These are phyloP conservation scores for Sabatieria punctata DNA, from an alignment of 2,888 invertebrate genomes.

Conservation along the genomic window DNA sequence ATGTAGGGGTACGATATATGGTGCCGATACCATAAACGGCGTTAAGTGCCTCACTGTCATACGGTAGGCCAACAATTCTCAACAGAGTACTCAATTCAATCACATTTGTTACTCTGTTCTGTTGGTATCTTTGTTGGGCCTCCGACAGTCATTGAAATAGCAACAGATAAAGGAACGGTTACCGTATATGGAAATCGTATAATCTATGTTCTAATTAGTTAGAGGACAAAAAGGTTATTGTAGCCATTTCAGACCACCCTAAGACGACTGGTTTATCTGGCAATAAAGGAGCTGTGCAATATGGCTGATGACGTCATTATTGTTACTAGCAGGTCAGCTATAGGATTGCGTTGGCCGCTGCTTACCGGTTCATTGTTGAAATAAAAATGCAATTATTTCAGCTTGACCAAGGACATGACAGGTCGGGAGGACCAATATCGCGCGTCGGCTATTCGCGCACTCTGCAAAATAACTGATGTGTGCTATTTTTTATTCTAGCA, in stretches of 20 bases:
- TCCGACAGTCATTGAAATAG: no score
- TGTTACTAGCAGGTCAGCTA: conserved; percentile 51
- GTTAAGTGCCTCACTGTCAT: no score
- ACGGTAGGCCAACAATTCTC: not conserved
- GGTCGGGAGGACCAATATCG: conserved; percentile 76
- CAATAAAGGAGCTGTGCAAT: conserved; percentile 68
- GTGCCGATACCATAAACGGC: no score
- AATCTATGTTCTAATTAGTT: no score
- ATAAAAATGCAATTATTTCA: no score
- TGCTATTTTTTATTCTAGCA: conserved; percentile 19
- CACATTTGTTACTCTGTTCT: conserved; percentile 1
- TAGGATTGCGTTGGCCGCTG: not conserved
- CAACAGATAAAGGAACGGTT: no score
- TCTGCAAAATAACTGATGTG: conserved; percentile 90
- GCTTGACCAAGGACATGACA: conserved; percentile 94
- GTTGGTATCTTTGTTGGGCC: conserved; percentile 3
- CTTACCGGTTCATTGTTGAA: not conserved
- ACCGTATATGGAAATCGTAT: no score
- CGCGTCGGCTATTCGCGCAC: conserved; percentile 85
- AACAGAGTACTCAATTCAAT: conserved; percentile 6
- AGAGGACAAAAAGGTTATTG: no score
- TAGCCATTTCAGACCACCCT: conserved; percentile 43
- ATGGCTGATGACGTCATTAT: conserved; percentile 98
- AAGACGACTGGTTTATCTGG: conserved; percentile 83
- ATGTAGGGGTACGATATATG: no score